A percentile compares a stretch with the other conserved stretches of the same genome.
Evolutionary conservation across 2,113 vertebrate species (phyloP).

Genomic region (Isurus oxyrinchus): DNA sequence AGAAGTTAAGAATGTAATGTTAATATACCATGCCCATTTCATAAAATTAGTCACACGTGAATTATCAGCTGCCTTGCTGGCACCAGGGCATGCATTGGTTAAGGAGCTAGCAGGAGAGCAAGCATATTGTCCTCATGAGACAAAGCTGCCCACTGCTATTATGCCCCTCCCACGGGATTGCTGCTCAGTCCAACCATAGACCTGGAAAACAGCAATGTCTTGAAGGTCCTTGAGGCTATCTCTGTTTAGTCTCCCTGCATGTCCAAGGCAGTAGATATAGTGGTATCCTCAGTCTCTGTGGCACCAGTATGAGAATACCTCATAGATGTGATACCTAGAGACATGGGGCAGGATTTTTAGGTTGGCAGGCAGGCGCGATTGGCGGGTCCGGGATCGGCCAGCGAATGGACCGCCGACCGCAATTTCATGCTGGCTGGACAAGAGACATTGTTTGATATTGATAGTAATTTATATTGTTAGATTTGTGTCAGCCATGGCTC

Average conservation of each 20-base stretch:
- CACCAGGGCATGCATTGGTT: background rate
- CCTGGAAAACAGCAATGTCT: background rate
- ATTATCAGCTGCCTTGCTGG: background rate
- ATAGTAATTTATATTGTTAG: too few species aligned
- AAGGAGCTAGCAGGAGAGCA: background rate
- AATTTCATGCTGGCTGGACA: too few species aligned
- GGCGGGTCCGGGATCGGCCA: too few species aligned
- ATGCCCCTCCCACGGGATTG: background rate
- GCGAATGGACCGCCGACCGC: too few species aligned
- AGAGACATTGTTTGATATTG: too few species aligned
- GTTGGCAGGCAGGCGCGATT: too few species aligned
- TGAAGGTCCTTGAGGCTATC: background rate
- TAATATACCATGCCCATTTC: background rate
- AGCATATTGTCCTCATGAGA: background rate
- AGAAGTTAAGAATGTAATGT: background rate
- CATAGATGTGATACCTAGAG: background rate
- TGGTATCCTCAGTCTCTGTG: background rate
- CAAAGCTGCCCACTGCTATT: background rate
- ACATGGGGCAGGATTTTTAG: background rate
- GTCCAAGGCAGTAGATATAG: background rate
- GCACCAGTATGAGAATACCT: background rate
- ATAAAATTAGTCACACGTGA: background rate
- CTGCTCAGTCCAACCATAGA: background rate
- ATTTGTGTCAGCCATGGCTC: too few species aligned
- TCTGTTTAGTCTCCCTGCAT: background rate